Evolutionary conservation across 1,140 invertebrate genomes (phyloP), one percentile per base, ranked within the genome.

Genomic region (Micrasema longulum): DNA sequence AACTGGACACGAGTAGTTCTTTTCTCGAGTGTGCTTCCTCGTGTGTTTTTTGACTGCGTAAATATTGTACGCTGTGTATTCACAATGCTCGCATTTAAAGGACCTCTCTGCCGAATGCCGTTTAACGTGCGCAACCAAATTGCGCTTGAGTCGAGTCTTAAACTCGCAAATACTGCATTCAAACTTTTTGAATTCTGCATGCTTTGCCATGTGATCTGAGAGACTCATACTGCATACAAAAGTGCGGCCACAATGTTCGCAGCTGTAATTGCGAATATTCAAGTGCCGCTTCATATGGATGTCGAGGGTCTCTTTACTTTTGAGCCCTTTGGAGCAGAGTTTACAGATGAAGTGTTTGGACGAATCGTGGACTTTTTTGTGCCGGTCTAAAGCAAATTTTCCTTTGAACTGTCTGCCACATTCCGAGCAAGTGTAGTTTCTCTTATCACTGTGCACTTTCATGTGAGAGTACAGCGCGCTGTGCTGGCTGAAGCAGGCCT

Each of bases 331-430:
- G 80, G 84, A 47, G 79, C 77, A 75, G 80, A 85, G 55, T 79
- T 78, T 45, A 76, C 78, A 77, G 79, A 82, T 18, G 67, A 64
- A 76, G 76, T 82, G 69, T 77, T 77, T 31, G 78, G 10, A 80
- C 71, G 22, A 75, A 73, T 79, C 77, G 79, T 85, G 84, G 7
- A 85, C 84, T 7, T 7, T 31, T 22, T 79, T 73, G 69, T 85
- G 83, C 16, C 79, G 81, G 71, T 84, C 83, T 20, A 84, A 77
- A 50, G 80, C 77, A 60, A 80, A 80, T 26, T 80, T 80, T 77
- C 80, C 79, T 75, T 89, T 87, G 80, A 89, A 90, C 78, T 87
- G 86, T 77, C 89, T 88, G 11, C 88, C 87, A 80, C 89, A 90
- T 36, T 85, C 72, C 18, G 85, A 79, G 78, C 90, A 91, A 26